Evolutionary conservation across 2,888 invertebrate species (phyloP), one percentile per base, ranked within the genome.

Genomic region (Petrolisthes cinctipes): DNA sequence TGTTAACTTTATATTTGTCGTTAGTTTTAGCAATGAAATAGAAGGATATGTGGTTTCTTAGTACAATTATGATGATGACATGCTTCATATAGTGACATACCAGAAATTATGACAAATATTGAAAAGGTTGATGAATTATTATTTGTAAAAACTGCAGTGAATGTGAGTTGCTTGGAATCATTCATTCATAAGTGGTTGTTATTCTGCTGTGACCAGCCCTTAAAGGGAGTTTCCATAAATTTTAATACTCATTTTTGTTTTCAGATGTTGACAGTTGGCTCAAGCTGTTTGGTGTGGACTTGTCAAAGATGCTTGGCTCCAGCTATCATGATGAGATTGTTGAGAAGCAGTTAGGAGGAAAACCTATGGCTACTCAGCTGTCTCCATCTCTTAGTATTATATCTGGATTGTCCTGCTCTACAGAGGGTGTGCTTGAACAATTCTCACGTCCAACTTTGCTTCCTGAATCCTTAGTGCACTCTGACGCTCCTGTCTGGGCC

Each of bases 371-470:
- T 0, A 95, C 96, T 2, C 96, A 96, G 91, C 92, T 97, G 79
- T 96, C 96, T 0, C 97, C 97, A 0, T 97, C 97, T 91, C 97
- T 97, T 91, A 97, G 97, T 5, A 97, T 97, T 0, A 97, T 97
- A 94, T 97, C 97, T 5, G 97, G 97, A 54, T 94, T 97, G 23
- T 96, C 97, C 92, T 97, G 97, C 92, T 97, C 97, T 91, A 96
- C 97, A 85, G 96, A 97, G 92, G 97, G 96, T 94, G 95, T 97
- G 5, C 96, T 96, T 92, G 95, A 96, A 91, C 96, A 96, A 92
- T 96, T 97, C 92, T 95, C 96, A 9, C 96, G 96, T 91, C 89
- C 89, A 20, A 88, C 90, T 57, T 83, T 90, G 20, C 71, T 90
- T 17, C 95, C 97, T 85, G 97, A 97, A 91, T 97, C 97, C 92